Percentiles rank a stretch among this genome's conserved stretches.
Evolutionary conservation across 64 coral and sea anemone genomes (phyloP).

Genomic region (Pocillopora verrucosa): DNA sequence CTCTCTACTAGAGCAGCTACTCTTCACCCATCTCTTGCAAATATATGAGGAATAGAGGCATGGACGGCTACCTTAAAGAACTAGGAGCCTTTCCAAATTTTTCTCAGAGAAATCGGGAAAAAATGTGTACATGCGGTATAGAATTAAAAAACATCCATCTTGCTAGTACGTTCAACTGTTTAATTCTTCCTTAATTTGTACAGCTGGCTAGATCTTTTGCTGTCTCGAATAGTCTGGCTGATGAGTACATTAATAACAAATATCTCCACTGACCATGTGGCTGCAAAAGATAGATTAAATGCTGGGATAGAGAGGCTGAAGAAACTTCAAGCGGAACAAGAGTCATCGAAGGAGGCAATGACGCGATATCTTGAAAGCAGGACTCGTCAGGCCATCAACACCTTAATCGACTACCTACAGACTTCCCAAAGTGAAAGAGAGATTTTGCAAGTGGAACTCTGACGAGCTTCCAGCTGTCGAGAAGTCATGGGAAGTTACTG

Average conservation of each 20-base stretch:
- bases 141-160: no score
- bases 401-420: not conserved
- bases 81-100: no score
- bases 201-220: slow-evolving; percentile 31
- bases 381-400: not conserved
- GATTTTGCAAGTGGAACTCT: slow-evolving; percentile 31
- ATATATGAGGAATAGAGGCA: no score
- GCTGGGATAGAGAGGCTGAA: not conserved
- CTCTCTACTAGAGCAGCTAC: no score
- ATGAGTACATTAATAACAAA: slow-evolving; percentile 13
- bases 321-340: slow-evolving; percentile 16
- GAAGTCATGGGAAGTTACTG: slow-evolving; percentile 30
- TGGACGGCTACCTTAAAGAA: no score
- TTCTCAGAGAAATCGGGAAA: no score
- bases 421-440: not conserved
- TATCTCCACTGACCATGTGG: not conserved
- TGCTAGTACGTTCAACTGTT: no score
- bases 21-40: no score
- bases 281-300: not conserved
- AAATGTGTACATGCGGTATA: no score
- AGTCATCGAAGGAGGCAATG: not conserved
- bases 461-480: slow-evolving; percentile 26
- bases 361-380: not conserved
- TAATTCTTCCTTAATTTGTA: not conserved
- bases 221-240: slow-evolving; percentile 10